Conservation (phyloP, 2,113 vertebrate species). For the Taurulus bubalis region DNA sequence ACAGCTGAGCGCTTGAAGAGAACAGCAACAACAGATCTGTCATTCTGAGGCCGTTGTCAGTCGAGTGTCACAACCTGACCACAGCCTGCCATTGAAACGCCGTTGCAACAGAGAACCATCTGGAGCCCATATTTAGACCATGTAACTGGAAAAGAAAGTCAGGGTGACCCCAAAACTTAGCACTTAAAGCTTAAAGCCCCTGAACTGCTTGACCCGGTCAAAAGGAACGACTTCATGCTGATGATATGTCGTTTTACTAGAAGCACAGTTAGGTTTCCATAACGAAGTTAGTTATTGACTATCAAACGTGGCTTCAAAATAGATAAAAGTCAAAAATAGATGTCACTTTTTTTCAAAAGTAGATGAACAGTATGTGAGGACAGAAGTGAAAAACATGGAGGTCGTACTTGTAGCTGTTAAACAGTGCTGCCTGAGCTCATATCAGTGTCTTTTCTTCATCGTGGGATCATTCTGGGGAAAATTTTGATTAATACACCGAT, state of each 20-base stretch:
- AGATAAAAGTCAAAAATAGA: background rate
- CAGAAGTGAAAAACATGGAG: background rate
- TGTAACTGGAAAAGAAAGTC: constrained; percentile 14
- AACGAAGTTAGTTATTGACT: background rate
- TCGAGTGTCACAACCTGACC: constrained; percentile 34
- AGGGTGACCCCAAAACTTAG: constrained; percentile 32
- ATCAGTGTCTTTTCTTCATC: background rate
- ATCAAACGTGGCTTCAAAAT: background rate
- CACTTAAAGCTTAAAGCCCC: constrained; percentile 33
- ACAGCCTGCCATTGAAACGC: constrained; percentile 20
- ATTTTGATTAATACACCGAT: background rate
- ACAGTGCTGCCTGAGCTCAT: background rate
- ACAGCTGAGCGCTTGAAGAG: constrained; percentile 45
- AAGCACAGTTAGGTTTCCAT: background rate
- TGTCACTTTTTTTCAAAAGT: no score
- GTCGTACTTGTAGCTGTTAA: background rate
- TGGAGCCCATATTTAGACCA: constrained; percentile 18
- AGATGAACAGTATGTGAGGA: background rate
- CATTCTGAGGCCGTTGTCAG: constrained; percentile 16
- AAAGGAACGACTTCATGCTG: background rate
- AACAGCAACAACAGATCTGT: constrained; percentile 44
- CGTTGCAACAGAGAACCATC: constrained; percentile 17
- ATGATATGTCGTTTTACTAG: background rate
- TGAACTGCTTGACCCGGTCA: background rate
- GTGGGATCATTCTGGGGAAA: background rate